phyloP scores from a whole-genome alignment of 2,797 vertebrate species.

The Hoplostethus atlanticus region DNA sequence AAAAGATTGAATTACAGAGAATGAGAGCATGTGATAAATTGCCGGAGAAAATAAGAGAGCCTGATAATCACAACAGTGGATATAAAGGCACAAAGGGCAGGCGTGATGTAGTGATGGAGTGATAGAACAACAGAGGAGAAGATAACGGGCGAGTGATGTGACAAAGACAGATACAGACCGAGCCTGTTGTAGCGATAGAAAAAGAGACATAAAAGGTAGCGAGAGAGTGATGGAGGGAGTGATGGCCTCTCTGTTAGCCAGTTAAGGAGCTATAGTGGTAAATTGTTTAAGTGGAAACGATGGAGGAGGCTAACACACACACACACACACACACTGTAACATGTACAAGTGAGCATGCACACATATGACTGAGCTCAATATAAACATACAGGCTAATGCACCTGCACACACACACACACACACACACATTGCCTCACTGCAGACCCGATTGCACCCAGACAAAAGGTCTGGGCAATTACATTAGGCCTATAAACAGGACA shows the following conservation, averaged over 20 bases:
- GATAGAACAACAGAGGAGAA: neutral
- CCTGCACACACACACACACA: conserved; percentile 1
- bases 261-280: conserved; percentile 33
- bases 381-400: conserved; percentile 5
- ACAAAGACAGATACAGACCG: too few relatives aligned
- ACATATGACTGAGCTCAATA: conserved; percentile 1
- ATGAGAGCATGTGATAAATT: too few relatives aligned
- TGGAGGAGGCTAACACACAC: conserved; percentile 11
- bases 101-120: too few relatives aligned
- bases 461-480: conserved; percentile 5
- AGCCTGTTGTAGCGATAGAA: neutral
- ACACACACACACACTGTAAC: neutral
- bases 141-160: neutral
- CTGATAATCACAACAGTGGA: too few relatives aligned
- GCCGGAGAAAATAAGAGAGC: too few relatives aligned
- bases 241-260: conserved; percentile 16
- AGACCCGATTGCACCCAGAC: conserved; percentile 1
- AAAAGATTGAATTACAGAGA: too few relatives aligned
- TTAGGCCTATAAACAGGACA: conserved; percentile 34
- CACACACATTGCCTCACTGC: neutral
- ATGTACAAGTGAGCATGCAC: neutral
- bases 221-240: neutral
- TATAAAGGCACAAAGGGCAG: too few relatives aligned
- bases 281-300: conserved; percentile 40
- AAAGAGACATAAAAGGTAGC: neutral